These are phyloP conservation scores for Pelecanus crispus DNA, from an alignment of 2,113 vertebrate species.

Conservation along the genomic window DNA sequence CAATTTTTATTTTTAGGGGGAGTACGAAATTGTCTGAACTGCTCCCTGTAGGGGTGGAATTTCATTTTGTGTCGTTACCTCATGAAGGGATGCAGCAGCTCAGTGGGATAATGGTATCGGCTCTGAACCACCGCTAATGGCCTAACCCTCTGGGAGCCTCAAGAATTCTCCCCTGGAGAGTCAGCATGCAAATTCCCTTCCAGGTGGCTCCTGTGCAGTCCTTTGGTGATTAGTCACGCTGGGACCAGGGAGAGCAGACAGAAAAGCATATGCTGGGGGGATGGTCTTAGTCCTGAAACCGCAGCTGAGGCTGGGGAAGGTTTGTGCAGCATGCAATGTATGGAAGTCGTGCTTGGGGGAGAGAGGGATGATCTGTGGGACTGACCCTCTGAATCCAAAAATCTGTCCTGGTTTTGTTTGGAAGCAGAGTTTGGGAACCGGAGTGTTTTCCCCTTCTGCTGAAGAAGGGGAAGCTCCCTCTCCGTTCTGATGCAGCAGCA, in stretches of 20 bases:
- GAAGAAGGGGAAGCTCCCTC: neutral
- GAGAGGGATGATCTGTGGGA: neutral
- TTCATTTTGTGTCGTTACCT: conserved; percentile 23
- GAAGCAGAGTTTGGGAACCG: neutral
- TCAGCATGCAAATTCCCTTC: conserved; percentile 64
- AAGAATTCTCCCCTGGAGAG: conserved; percentile 67
- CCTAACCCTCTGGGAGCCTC: conserved; percentile 55
- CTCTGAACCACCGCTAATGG: conserved; percentile 61
- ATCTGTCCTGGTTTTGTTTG: neutral
- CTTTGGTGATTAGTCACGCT: conserved; percentile 69
- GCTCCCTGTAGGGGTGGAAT: conserved; percentile 54
- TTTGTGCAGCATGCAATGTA: neutral
- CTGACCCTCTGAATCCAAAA: neutral
- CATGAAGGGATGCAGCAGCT: conserved; percentile 31
- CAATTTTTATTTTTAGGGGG: conserved; percentile 42
- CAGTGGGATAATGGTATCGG: conserved; percentile 38
- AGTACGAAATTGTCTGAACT: conserved; percentile 54
- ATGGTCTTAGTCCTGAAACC: neutral
- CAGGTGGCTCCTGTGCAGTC: conserved; percentile 55
- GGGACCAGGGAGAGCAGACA: neutral
- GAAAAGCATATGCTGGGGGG: conserved; percentile 21
- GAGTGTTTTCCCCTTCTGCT: neutral
- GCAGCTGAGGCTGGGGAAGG: conserved; percentile 12
- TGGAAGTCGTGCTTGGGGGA: neutral
- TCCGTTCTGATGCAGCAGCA: neutral